Conservation (phyloP, 2,888 invertebrate species). For the Aromia moschata region DNA sequence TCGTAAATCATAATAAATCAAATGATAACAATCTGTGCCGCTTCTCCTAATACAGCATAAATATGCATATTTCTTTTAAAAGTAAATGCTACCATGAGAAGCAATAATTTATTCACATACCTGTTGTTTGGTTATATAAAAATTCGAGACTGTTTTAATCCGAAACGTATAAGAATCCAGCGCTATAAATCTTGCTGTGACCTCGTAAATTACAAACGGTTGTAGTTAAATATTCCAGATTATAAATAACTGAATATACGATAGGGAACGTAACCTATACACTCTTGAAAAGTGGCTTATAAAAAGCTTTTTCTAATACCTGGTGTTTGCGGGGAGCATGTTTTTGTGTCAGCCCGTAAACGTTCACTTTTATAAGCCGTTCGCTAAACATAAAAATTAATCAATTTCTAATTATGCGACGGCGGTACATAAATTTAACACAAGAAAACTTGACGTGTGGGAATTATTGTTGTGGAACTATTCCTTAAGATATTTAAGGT, state of each 20-base stretch:
- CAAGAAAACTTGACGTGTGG: slow-evolving; percentile 45
- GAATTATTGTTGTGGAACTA: slow-evolving; percentile 58
- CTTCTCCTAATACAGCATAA: slow-evolving; percentile 54
- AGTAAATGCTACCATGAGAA: slow-evolving; percentile 53
- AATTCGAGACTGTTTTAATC: slow-evolving; percentile 62
- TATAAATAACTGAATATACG: slow-evolving; percentile 64
- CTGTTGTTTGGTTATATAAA: slow-evolving; percentile 62
- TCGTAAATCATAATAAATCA: slow-evolving; percentile 44
- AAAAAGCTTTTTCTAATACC: slow-evolving; percentile 64
- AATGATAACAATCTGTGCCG: slow-evolving; percentile 52
- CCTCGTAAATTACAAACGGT: slow-evolving; percentile 66
- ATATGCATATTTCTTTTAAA: slow-evolving; percentile 53
- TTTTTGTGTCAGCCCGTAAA: slow-evolving; percentile 33
- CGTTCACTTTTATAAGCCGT: slow-evolving; percentile 51
- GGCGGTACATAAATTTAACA: slow-evolving; percentile 57
- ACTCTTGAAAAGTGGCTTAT: slow-evolving; percentile 50
- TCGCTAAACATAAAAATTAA: slow-evolving; percentile 61
- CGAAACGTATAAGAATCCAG: slow-evolving; percentile 64
- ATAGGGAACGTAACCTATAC: slow-evolving; percentile 56
- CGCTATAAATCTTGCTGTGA: slow-evolving; percentile 64
- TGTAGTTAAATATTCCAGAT: slow-evolving; percentile 65
- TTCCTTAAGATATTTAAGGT: slow-evolving; percentile 56
- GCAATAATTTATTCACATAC: slow-evolving; percentile 59
- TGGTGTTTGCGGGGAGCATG: slow-evolving; percentile 41
- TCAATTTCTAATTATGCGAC: slow-evolving; percentile 63